Evolutionary conservation across 2,113 vertebrate species (phyloP), one percentile per base, ranked within the genome.

Genomic region (Muntiacus muntjak): DNA sequence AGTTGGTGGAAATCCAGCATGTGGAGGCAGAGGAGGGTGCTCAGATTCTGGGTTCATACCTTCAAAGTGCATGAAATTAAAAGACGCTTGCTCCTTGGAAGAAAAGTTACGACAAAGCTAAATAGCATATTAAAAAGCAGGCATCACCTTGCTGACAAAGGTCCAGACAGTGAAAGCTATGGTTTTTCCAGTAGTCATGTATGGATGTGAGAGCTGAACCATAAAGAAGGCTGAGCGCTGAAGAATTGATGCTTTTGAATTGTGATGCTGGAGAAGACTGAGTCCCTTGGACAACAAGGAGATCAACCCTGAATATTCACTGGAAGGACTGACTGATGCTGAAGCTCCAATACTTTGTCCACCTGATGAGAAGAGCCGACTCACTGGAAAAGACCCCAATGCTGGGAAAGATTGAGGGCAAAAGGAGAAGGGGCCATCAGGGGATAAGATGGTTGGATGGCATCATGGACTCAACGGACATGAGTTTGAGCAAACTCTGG

Each of bases 181-280:
- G 19, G n/a, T 36, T 71, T 36, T 23, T 71, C 19, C 67, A 71
- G 19, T 6, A 71, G 67, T 71, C n/a, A 36, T 23, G 17, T 71
- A 23, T 36, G n/a, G 64, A 36, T 71, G 67, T 71, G 67, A 71
- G n/a, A 71, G 67, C 9, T 36, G 67, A 19, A 23, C 67, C 67
- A 71, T 71, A 36, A 71, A 23, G n/a, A 36, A 36, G n/a, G n/a
- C n/a, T 71, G 19, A 36, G 17, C 0, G 9, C 64, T 9, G 6
- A 71, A 71, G 64, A 71, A 36, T 0, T 71, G 64, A 36, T 71
- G n/a, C n/a, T 71, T 36, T 10, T 36, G 64, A 36, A 71, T 0
- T 71, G 64, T 36, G n/a, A n/a, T 71, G 64, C 9, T 71, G 9
- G 64, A 21, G 19, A 71, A 71, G n/a, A 36, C 64, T 36, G n/a